phyloP scores from a whole-genome alignment of 2,888 invertebrate species.

The Perizoma flavofasciatum region DNA sequence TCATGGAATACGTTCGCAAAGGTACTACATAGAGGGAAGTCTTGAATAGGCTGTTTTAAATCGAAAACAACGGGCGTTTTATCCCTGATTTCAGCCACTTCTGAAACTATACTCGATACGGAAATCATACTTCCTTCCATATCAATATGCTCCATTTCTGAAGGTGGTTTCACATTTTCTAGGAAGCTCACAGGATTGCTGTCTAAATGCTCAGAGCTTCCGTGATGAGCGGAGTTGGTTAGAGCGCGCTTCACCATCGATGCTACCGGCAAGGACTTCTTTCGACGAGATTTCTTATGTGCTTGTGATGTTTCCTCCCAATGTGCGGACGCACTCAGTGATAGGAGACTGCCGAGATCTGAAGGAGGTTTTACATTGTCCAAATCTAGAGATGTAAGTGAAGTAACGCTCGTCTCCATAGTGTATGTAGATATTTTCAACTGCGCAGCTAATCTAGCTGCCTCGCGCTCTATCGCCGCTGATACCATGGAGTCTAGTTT shows the following conservation, averaged over 20 bases:
- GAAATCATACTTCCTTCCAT: constrained; percentile 93
- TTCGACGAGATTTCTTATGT: constrained; percentile 75
- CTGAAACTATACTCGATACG: constrained; percentile 92
- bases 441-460: constrained; percentile 85
- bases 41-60: constrained; percentile 81
- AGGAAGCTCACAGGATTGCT: constrained; percentile 86
- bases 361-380: constrained; percentile 91
- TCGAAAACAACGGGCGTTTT: constrained; percentile 81
- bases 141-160: constrained; percentile 90
- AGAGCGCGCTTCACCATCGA: constrained; percentile 89
- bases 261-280: constrained; percentile 88
- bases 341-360: constrained; percentile 87
- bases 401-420: constrained; percentile 85
- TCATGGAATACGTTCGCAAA: constrained; percentile 81
- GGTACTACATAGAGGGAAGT: constrained; percentile 72
- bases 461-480: constrained; percentile 90
- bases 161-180: constrained; percentile 93
- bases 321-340: constrained; percentile 78
- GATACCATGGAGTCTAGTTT: constrained; percentile 86
- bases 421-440: constrained; percentile 59
- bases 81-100: constrained; percentile 86
- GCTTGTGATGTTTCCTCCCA: constrained; percentile 70
- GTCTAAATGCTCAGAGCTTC: constrained; percentile 86
- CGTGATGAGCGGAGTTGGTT: constrained; percentile 79
- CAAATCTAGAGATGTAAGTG: constrained; percentile 86